phyloP scores from a whole-genome alignment of 2,113 vertebrate species.

The Protobothrops mucrosquamatus region DNA sequence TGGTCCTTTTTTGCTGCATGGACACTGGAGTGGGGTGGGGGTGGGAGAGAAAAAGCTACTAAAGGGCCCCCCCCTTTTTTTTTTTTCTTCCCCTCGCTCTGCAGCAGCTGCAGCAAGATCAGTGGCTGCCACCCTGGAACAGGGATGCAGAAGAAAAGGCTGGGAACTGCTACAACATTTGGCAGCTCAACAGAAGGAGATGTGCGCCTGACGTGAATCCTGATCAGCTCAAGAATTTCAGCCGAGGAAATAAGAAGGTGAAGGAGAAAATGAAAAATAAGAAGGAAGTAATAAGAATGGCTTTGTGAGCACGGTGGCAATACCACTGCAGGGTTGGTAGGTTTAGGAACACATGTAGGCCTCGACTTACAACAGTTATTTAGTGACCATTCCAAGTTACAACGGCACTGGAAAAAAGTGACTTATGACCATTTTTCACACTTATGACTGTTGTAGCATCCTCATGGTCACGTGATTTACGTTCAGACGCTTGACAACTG shows the following conservation, averaged over 20 bases:
- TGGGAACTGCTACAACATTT: neutral
- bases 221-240: neutral
- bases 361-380: neutral
- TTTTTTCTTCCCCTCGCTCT: neutral
- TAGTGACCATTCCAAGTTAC: neutral
- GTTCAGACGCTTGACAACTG: neutral
- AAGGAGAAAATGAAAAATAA: neutral
- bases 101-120: constrained; percentile 25
- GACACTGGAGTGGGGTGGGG: neutral
- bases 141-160: constrained; percentile 19
- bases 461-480: neutral
- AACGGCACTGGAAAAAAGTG: neutral
- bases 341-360: neutral
- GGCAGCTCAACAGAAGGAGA: neutral
- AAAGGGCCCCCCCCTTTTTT: neutral
- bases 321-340: too few species aligned
- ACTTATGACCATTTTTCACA: neutral
- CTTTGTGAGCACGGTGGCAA: neutral
- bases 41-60: neutral
- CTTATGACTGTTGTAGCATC: neutral
- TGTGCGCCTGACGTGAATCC: neutral
- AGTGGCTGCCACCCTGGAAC: neutral
- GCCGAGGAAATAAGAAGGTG: neutral
- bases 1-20: constrained; percentile 28
- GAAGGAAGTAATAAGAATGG: neutral